Evolutionary conservation across 2,113 vertebrate species (phyloP), one percentile per base, ranked within the genome.

Genomic region (Apteryx owenii): DNA sequence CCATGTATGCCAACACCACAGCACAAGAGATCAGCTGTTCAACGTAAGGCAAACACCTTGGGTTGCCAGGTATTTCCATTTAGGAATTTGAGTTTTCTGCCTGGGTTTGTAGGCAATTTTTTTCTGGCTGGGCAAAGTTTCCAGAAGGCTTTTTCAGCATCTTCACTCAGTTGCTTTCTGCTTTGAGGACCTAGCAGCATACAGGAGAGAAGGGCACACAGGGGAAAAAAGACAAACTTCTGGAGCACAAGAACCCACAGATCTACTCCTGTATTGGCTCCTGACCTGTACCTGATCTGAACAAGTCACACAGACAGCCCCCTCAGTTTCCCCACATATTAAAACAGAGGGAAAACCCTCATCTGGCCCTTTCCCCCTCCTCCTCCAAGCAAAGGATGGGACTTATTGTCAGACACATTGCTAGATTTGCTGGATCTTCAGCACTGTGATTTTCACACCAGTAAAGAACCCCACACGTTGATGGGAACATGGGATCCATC

Each of bases 71-170:
- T 31, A 53, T 44, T 68, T 69, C 77, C 66, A 75, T 78, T 68
- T 42, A 84, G n/a, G 65, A 94, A 91, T 88, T 19, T 60, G 42
- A 60, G 64, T 78, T 51, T 92, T 53, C 46, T 92, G 69, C 90
- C 86, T 90, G 75, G 69, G 78, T 92, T 50, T 91, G 66, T 81
- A 51, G 96, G 79, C 82, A 95, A 78, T 42, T 71, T 93, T 56
- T 80, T 96, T 89, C 87, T 93, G 84, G 81, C 87, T 73, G 68
- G 46, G 42, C 65, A 89, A 89, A 95, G 82, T 91, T 95, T 97
- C 93, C 93, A 81, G 93, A 88, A 95, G 89, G 87, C 80, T 92
- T 95, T 71, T 75, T 83, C 31, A 83, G 64, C 61, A 71, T 94
- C 94, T 91, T 95, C 81, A 91, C 75, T 93, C 79, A 85, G 76